Conservation (phyloP, 2,888 invertebrate genomes). For the Drosophila nigricruria region DNA sequence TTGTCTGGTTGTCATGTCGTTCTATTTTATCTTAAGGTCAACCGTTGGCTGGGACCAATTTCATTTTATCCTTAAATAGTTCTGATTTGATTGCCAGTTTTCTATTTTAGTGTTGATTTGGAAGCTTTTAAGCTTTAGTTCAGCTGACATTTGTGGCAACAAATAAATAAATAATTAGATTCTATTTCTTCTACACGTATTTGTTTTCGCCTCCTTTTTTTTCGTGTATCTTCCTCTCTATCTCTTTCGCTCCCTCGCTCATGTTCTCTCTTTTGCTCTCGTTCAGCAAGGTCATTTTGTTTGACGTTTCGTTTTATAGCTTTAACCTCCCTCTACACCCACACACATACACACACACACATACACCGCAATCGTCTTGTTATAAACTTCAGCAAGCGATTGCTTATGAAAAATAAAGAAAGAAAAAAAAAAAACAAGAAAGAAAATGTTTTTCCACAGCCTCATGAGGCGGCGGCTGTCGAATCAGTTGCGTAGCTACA, state of each 20-base stretch:
- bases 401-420: slow-evolving; percentile 29
- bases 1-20: slow-evolving; percentile 6
- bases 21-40: slow-evolving; percentile 44
- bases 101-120: slow-evolving; percentile 55
- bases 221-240: neutral
- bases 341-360: neutral
- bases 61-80: slow-evolving; percentile 35
- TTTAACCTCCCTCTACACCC: slow-evolving; percentile 35
- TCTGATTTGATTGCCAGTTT: slow-evolving; percentile 52
- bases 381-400: slow-evolving; percentile 53
- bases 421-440: slow-evolving; percentile 5
- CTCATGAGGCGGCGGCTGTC: slow-evolving; percentile 42
- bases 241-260: neutral
- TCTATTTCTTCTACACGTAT: slow-evolving; percentile 52
- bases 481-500: slow-evolving; percentile 56
- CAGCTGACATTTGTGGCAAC: slow-evolving; percentile 62
- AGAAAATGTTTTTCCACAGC: slow-evolving; percentile 32
- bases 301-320: slow-evolving; percentile 60
- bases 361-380: slow-evolving; percentile 20
- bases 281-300: slow-evolving; percentile 58
- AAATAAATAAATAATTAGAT: slow-evolving; percentile 76
- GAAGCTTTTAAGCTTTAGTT: slow-evolving; percentile 68
- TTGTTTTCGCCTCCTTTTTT: slow-evolving; percentile 23
- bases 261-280: slow-evolving; percentile 9
- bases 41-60: slow-evolving; percentile 20